Conservation (phyloP, 2,113 vertebrate species). For the Motacilla alba region DNA sequence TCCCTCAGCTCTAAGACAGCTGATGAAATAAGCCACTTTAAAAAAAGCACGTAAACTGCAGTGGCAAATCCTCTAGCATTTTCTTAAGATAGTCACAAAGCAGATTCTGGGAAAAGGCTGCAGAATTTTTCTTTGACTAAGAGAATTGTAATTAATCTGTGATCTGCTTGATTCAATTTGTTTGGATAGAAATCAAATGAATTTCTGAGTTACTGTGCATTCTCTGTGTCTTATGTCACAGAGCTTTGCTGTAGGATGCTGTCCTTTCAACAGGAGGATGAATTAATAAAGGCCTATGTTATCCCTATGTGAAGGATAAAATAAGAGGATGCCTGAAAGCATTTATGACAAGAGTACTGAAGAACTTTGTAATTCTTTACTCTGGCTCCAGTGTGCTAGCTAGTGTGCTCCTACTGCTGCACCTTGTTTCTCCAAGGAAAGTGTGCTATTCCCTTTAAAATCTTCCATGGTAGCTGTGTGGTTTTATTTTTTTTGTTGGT, state of each 20-base stretch:
- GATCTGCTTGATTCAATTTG: not conserved
- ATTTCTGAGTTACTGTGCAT: not conserved
- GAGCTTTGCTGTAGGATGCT: not conserved
- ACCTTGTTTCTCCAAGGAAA: not conserved
- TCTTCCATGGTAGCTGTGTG: not conserved
- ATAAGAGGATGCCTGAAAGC: not conserved
- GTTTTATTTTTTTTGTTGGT: too few relatives aligned
- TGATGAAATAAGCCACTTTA: not conserved
- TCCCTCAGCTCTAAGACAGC: not conserved
- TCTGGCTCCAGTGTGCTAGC: not conserved
- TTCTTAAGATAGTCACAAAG: not conserved
- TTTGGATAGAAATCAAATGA: not conserved
- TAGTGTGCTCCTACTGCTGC: not conserved
- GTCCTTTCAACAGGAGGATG: not conserved
- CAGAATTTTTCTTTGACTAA: not conserved
- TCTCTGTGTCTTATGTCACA: not conserved
- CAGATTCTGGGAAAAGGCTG: not conserved
- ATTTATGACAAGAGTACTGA: not conserved
- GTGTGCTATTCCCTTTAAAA: not conserved
- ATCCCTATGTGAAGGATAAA: not conserved
- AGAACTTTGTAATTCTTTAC: not conserved
- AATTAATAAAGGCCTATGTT: not conserved
- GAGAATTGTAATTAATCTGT: not conserved
- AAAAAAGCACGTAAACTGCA: not conserved
- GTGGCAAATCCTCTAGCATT: not conserved